Conservation (phyloP, 2,888 invertebrate species). For the Lymantria monacha region DNA sequence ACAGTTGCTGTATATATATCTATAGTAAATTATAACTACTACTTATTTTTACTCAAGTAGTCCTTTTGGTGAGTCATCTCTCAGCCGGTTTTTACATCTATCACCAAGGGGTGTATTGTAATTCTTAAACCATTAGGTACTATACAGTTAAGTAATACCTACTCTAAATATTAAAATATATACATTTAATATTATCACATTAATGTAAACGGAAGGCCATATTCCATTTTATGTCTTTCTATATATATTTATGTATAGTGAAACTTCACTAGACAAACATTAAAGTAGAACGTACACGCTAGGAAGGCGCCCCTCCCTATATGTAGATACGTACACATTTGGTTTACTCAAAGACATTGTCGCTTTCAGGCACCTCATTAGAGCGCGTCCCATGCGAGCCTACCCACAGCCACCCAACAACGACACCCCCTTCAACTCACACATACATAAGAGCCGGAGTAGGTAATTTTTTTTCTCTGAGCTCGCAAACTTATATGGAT, state of each 20-base stretch:
- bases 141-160: too few relatives aligned
- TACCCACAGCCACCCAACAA: conserved; percentile 44
- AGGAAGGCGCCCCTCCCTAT: conserved; percentile 64
- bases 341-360: conserved; percentile 82
- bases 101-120: too few relatives aligned
- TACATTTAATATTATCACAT: not conserved
- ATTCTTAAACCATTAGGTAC: too few relatives aligned
- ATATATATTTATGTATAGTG: conserved; percentile 29
- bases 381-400: conserved; percentile 81
- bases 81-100: too few relatives aligned
- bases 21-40: too few relatives aligned
- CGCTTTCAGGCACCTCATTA: conserved; percentile 83
- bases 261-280: conserved; percentile 43
- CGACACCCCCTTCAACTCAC: conserved; percentile 32
- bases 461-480: conserved; percentile 74
- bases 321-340: conserved; percentile 80
- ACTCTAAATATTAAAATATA: too few relatives aligned
- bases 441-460: conserved; percentile 47
- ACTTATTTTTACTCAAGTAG: too few relatives aligned
- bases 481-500: conserved; percentile 77
- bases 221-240: too few relatives aligned
- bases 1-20: too few relatives aligned
- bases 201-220: too few relatives aligned
- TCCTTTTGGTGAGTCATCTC: too few relatives aligned
- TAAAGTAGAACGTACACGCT: conserved; percentile 49